These are phyloP conservation scores for Phalanger gymnotis DNA, from an alignment of 2,797 vertebrate genomes.

Conservation along the genomic window DNA sequence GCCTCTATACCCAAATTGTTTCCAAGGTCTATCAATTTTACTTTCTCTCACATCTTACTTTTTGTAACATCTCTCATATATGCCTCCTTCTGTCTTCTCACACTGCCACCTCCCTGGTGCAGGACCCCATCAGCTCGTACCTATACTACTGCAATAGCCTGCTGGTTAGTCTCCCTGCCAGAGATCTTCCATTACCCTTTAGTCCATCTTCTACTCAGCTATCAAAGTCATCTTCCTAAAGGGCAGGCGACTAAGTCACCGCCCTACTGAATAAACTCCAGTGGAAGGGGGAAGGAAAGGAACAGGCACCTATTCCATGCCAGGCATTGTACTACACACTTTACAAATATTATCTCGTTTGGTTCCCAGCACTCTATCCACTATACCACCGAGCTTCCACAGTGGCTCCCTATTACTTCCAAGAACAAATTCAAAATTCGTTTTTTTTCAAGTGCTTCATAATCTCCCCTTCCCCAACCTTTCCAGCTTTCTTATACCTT, in stretches of 20 bases:
- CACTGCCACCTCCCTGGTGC: neutral
- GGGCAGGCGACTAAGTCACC: neutral
- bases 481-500: no score
- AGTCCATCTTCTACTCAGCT: neutral
- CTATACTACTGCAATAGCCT: neutral
- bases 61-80: neutral
- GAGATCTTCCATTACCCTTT: neutral
- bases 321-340: neutral
- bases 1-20: accelerated
- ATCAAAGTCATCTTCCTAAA: neutral
- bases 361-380: neutral
- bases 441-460: no score
- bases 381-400: neutral
- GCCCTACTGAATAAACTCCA: neutral
- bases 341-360: neutral
- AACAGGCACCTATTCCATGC: neutral
- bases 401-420: neutral
- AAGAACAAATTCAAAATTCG: neutral
- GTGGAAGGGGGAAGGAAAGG: neutral
- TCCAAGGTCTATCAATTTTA: neutral
- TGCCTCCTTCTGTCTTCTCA: neutral
- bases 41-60: neutral
- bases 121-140: neutral
- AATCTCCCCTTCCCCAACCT: no score
- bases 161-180: neutral